Conservation (phyloP, 2,113 vertebrate genomes). For the Jacana jacana region DNA sequence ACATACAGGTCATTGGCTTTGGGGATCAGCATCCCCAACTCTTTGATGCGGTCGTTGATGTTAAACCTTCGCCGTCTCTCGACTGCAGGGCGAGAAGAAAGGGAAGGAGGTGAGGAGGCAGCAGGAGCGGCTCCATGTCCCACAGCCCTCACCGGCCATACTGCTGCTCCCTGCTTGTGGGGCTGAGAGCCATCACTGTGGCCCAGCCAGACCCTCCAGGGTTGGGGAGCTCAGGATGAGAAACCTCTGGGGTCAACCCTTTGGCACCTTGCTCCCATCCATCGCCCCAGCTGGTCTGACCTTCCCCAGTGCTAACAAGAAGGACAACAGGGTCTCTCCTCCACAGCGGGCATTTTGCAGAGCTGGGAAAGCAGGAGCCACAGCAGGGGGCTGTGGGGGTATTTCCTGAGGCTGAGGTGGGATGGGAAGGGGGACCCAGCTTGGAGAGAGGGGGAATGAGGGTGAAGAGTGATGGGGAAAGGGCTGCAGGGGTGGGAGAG, state of each 20-base stretch:
- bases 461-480: not conserved
- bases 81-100: conserved; percentile 56
- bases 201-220: not conserved
- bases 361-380: not conserved
- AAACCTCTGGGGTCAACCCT: not conserved
- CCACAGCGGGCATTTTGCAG: not conserved
- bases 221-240: not conserved
- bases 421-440: not conserved
- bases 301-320: not conserved
- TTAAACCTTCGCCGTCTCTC: conserved; percentile 95
- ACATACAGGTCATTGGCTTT: conserved; percentile 97
- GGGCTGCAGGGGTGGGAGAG: not conserved
- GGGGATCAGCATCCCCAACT: conserved; percentile 95
- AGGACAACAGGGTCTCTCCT: not conserved
- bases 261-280: not conserved
- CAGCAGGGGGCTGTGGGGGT: not conserved
- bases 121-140: not conserved
- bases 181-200: accelerated
- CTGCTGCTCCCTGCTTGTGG: accelerated
- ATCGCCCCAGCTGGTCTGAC: not conserved
- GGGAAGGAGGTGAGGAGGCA: not conserved
- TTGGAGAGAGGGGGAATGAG: not conserved
- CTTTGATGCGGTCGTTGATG: conserved; percentile 98
- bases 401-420: not conserved
- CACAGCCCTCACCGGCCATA: accelerated